Conservation (phyloP, 2,888 invertebrate genomes). For the Tipula lateralis region DNA sequence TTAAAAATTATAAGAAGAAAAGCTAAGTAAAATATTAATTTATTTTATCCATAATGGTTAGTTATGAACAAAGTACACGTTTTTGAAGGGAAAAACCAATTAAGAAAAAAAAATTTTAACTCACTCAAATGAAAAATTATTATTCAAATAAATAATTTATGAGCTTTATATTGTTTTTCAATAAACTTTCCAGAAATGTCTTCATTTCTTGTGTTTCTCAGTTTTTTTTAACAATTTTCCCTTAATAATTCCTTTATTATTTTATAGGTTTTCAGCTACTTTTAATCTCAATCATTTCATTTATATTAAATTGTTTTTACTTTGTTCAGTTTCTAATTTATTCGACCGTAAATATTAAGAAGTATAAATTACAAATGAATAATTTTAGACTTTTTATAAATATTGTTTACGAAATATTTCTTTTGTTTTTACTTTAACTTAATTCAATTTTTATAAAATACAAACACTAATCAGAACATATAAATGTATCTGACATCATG, state of each 20-base stretch:
- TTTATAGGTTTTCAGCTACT: not conserved
- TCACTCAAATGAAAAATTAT: not conserved
- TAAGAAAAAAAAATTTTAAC: not conserved
- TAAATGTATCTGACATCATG: no score
- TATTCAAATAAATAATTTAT: not conserved
- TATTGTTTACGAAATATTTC: no score
- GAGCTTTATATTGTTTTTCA: not conserved
- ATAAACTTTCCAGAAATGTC: not conserved
- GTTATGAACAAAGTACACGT: no score
- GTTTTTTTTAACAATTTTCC: not conserved
- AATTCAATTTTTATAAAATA: no score
- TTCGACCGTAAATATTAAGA: not conserved
- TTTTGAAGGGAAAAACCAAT: not conserved
- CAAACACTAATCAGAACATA: no score
- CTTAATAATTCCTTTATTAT: not conserved
- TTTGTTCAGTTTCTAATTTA: not conserved
- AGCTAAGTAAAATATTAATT: no score
- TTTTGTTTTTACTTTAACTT: no score
- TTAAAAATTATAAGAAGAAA: no score
- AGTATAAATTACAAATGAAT: not conserved
- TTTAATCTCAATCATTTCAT: not conserved
- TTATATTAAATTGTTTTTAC: not conserved
- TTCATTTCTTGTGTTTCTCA: no score
- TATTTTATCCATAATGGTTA: no score
- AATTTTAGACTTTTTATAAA: not conserved